Evolutionary conservation across 2,113 vertebrate genomes (phyloP), one percentile per base, ranked within the genome.

Genomic region (Ailurus styani): DNA sequence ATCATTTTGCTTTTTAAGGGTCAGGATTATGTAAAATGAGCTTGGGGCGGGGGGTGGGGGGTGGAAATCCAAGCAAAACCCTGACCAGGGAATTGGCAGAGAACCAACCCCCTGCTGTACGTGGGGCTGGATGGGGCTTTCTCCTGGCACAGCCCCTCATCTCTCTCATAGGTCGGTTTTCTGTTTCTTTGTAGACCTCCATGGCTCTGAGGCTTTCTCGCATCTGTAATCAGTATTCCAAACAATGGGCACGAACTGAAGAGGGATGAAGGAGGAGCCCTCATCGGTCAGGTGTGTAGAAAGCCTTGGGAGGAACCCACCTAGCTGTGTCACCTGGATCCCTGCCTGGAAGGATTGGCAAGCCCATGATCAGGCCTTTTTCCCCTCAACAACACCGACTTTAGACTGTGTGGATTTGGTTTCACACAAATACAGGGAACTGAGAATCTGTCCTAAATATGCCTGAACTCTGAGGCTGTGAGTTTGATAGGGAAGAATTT

Each of bases 1-100:
- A 77, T 50, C 55, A 87, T 77, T 81, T 94, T 52, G 42, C 17
- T 85, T 93, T 21, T 70, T 95, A 82, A 93, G 66, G 34, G 79
- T 78, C 29, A 6, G 14, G 29, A 34, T 60, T 42, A 72, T 25
- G 11, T 93, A 66, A 91, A 93, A 83, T 15, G 54, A 88, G 34
- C 62, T 91, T 57, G 42, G 79, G 42, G 40, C 2, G 7, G 1
- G 23, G 9, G 10, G 42, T 73, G 42, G 40, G 3, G 7, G 1
- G 23, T 6, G 10, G 15, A 7, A 45, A 47, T 47, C 79, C 57
- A 18, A 68, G 57, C 62, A 42, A 60, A 66, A 18, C 23, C 23
- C 37, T 18, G 60, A 31, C 23, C 40, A 29, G 60, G 45, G 34
- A 52, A 21, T 14, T 50, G 47, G 25, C 37, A n/a, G 60, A 82